Base-by-base conservation (phyloP, 2,888 invertebrate genomes). In the Nephrocerus scutellatus region DNA sequence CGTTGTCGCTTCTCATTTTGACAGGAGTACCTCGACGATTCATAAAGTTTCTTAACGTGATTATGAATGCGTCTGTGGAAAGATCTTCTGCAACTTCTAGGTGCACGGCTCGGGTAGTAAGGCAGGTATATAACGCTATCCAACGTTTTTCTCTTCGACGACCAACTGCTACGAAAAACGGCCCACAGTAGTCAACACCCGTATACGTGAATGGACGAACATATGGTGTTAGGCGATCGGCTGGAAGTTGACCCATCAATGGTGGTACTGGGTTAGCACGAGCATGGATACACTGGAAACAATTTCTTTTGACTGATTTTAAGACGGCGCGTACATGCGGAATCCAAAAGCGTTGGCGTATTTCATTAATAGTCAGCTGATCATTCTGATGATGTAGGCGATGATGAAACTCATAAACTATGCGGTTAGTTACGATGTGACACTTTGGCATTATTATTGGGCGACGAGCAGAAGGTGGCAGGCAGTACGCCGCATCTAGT, bases 181-280 rank as follows among this genome's bases (percentile, higher is more conserved):
- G 48, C 4, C 50, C 50, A 15, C 47, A 51, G 25, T 43, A 52
- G 30, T 53, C 54, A 3, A 52, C 15, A 0, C 50, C 52, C 7
- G 49, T 47, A 24, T 51, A 50, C n/a, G n/a, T n/a, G n/a, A n/a
- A n/a, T n/a, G n/a, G n/a, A n/a, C n/a, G n/a, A n/a, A n/a, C n/a
- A n/a, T 3, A 49, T 13, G 50, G 44, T 7, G 40, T 43, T 6
- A 47, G 12, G 6, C 47, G 39, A 18, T 48, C 50, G 6, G 30
- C 5, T 2, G 47, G 46, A 8, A 51, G 19, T 21, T 48, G 48
- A 10, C 47, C 54, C 51, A 55, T 53, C 9, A 43, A 20, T 2
- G 52, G 53, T 4, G 29, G 22, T 5, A 16, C 12, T 10, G 51
- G 51, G 8, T 47, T 44, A 12, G 37, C 44, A 20, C 36, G 7